phyloP scores from a whole-genome alignment of 2,113 vertebrate genomes.

The Albula goreensis region DNA sequence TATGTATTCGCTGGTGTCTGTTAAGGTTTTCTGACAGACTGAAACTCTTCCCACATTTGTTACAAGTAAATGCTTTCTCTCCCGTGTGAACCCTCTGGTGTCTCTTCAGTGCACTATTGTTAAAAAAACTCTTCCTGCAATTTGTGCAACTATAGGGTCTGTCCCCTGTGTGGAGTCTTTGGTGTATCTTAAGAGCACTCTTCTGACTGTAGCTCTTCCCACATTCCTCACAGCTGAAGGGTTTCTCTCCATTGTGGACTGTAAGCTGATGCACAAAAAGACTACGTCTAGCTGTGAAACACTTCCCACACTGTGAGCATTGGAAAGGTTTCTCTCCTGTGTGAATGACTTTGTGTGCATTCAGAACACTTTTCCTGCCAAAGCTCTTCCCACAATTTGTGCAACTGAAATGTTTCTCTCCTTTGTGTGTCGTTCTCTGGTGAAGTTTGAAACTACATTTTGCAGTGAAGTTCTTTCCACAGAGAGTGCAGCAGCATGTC shows the following conservation, averaged over 20 bases:
- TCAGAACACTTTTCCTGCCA: constrained; percentile 34
- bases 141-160: constrained; percentile 42
- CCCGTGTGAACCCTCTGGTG: constrained; percentile 50
- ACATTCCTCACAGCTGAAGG: constrained; percentile 43
- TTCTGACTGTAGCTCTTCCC: constrained; percentile 44
- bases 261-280: constrained; percentile 44
- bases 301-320: constrained; percentile 44
- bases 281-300: constrained; percentile 43
- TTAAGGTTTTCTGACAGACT: constrained; percentile 46
- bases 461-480: constrained; percentile 22
- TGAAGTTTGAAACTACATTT: constrained; percentile 38
- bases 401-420: constrained; percentile 32
- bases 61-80: constrained; percentile 44
- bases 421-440: constrained; percentile 18
- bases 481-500: not conserved
- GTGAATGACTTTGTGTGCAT: constrained; percentile 40
- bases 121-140: constrained; percentile 45
- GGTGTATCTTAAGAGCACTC: constrained; percentile 43
- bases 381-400: constrained; percentile 42
- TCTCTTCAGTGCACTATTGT: constrained; percentile 33
- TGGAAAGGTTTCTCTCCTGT: constrained; percentile 36
- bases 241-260: constrained; percentile 40
- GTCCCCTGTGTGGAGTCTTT: constrained; percentile 47
- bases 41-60: constrained; percentile 47
- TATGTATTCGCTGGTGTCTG: constrained; percentile 44